Evolutionary conservation across 2,797 vertebrate species (phyloP).

Genomic region (Artibeus jamaicensis): DNA sequence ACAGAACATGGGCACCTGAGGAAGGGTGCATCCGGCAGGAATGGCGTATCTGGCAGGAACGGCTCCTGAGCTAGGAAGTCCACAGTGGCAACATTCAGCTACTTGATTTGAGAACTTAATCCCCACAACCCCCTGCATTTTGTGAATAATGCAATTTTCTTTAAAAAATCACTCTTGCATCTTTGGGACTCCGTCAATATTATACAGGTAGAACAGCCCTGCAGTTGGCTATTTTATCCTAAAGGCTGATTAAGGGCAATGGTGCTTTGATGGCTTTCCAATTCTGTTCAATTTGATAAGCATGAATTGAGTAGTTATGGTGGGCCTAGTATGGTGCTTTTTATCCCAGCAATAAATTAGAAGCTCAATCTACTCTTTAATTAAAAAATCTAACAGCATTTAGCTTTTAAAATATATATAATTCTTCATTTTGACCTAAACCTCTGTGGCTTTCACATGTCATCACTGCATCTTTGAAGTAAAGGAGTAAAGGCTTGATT

Average conservation of each 20-base stretch:
- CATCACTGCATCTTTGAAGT: background rate
- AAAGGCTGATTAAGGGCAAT: background rate
- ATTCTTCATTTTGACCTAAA: conserved; percentile 51
- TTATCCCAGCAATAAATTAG: conserved; percentile 28
- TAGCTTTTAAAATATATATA: background rate
- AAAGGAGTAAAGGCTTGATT: conserved; percentile 30
- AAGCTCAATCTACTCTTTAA: conserved; percentile 38
- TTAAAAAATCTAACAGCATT: conserved; percentile 1
- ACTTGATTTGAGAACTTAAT: background rate
- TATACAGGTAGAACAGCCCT: background rate
- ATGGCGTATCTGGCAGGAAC: too few species aligned
- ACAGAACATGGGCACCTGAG: background rate
- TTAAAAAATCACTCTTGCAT: background rate
- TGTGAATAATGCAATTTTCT: background rate
- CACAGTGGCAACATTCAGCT: background rate
- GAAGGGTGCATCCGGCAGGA: background rate
- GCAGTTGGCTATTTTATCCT: background rate
- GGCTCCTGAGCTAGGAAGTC: background rate
- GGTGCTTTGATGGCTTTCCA: conserved; percentile 49
- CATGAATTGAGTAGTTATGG: background rate
- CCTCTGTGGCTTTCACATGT: background rate
- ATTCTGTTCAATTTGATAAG: conserved; percentile 43
- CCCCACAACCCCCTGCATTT: background rate
- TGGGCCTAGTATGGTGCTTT: background rate
- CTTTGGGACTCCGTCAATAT: conserved; percentile 28